A percentile compares a stretch with the other conserved stretches of the same genome.
Conservation (phyloP, 2,888 invertebrate species). For the Nomada fucata region DNA sequence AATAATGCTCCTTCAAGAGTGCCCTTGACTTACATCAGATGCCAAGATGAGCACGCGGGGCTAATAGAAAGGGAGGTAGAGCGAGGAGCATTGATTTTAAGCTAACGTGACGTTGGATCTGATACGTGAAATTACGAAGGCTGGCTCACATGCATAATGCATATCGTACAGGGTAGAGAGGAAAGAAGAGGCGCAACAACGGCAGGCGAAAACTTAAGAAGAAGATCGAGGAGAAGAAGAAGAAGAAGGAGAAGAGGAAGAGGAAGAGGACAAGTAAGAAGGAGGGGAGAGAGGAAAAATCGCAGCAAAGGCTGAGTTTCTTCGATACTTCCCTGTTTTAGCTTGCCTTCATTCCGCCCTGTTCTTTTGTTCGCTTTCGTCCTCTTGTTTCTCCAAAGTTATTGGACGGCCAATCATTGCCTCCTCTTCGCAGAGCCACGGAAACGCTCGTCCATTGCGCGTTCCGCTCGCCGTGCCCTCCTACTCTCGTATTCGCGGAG, state of each 20-base stretch:
- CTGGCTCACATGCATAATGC: constrained; percentile 67
- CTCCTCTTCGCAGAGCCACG: constrained; percentile 46
- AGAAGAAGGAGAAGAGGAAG: neutral
- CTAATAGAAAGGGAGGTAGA: constrained; percentile 27
- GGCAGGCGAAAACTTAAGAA: constrained; percentile 6
- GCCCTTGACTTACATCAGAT: constrained; percentile 58
- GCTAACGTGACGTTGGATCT: constrained; percentile 75
- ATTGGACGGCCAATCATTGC: constrained; percentile 41
- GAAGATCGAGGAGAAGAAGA: neutral
- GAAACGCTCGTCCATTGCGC: constrained; percentile 40
- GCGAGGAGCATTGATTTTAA: constrained; percentile 73
- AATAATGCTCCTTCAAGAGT: constrained; percentile 17
- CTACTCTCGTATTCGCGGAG: constrained; percentile 6
- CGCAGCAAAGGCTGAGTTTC: constrained; percentile 4
- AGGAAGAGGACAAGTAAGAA: neutral
- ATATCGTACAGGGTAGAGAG: constrained; percentile 39
- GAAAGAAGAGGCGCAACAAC: constrained; percentile 13
- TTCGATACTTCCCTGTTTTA: constrained; percentile 10
- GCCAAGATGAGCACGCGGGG: constrained; percentile 32
- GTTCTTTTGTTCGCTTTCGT: constrained; percentile 9
- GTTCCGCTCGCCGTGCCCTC: constrained; percentile 9
- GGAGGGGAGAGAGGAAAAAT: constrained; percentile 2
- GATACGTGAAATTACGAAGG: constrained; percentile 73
- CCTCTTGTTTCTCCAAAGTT: constrained; percentile 44
- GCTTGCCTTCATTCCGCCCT: neutral